These are phyloP conservation scores for Habropoda laboriosa DNA, from an alignment of 1,140 invertebrate species.

Conservation along the genomic window DNA sequence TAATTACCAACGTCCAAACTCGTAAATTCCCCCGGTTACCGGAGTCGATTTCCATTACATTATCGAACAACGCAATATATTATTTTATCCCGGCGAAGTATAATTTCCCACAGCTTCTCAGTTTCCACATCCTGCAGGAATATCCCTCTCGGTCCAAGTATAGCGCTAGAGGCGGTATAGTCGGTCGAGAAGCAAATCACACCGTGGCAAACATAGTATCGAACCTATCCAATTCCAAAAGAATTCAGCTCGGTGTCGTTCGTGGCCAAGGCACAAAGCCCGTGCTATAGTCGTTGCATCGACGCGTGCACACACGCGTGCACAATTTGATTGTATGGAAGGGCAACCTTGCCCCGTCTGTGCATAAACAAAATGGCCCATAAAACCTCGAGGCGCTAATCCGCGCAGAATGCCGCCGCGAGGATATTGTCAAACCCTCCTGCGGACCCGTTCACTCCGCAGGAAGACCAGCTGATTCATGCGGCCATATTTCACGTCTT, in stretches of 20 bases:
- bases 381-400: conserved; percentile 77
- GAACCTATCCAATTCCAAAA: conserved; percentile 43
- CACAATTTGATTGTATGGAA: conserved; percentile 8
- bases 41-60: neutral
- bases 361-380: conserved; percentile 77
- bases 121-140: neutral
- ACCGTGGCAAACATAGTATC: conserved; percentile 29
- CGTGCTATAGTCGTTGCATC: conserved; percentile 1
- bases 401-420: conserved; percentile 74
- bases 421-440: conserved; percentile 76
- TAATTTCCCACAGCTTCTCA: neutral
- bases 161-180: neutral
- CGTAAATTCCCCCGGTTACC: too few relatives aligned
- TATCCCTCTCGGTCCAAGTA: neutral
- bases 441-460: conserved; percentile 69
- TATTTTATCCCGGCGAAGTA: neutral
- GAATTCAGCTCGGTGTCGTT: conserved; percentile 35
- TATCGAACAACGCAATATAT: neutral
- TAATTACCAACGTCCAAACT: too few relatives aligned
- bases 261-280: conserved; percentile 17
- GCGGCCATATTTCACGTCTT: conserved; percentile 74
- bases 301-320: neutral
- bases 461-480: conserved; percentile 75
- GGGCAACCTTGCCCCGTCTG: conserved; percentile 70
- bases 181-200: neutral